These are phyloP conservation scores for Sinella curviseta DNA, from an alignment of 1,140 invertebrate genomes.

Conservation along the genomic window DNA sequence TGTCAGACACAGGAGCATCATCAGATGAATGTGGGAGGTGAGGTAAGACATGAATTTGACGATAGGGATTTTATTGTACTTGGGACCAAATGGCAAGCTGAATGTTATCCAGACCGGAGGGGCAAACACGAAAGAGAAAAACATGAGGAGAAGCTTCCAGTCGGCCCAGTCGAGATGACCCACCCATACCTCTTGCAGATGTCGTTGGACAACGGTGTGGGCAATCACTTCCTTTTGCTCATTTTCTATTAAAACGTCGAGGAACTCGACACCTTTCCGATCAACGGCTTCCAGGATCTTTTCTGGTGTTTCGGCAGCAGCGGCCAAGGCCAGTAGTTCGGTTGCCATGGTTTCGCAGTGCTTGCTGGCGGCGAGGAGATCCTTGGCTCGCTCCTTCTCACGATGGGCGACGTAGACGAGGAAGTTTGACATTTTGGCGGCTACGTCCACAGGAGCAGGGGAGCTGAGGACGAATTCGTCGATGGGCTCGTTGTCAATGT, in stretches of 20 bases:
- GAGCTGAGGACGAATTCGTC: constrained; percentile 95
- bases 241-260: constrained; percentile 82
- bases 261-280: constrained; percentile 84
- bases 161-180: constrained; percentile 91
- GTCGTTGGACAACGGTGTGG: constrained; percentile 73
- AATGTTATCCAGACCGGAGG: constrained; percentile 95
- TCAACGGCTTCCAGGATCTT: constrained; percentile 68
- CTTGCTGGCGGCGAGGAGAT: constrained; percentile 88
- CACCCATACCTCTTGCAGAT: constrained; percentile 93
- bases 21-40: constrained; percentile 95
- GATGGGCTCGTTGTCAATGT: constrained; percentile 91
- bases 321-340: constrained; percentile 88
- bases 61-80: constrained; percentile 54
- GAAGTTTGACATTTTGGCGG: constrained; percentile 70
- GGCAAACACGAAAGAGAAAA: constrained; percentile 85
- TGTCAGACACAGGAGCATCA: constrained; percentile 83
- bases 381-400: constrained; percentile 96
- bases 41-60: constrained; percentile 99
- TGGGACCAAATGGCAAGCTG: constrained; percentile 79
- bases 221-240: constrained; percentile 10
- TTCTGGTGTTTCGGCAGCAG: constrained; percentile 88
- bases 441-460: constrained; percentile 95
- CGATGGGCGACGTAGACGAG: constrained; percentile 49
- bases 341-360: constrained; percentile 85
- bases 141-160: constrained; percentile 88